Base-by-base conservation (phyloP, 2,888 invertebrate species). In the Calameuta filiformis region DNA sequence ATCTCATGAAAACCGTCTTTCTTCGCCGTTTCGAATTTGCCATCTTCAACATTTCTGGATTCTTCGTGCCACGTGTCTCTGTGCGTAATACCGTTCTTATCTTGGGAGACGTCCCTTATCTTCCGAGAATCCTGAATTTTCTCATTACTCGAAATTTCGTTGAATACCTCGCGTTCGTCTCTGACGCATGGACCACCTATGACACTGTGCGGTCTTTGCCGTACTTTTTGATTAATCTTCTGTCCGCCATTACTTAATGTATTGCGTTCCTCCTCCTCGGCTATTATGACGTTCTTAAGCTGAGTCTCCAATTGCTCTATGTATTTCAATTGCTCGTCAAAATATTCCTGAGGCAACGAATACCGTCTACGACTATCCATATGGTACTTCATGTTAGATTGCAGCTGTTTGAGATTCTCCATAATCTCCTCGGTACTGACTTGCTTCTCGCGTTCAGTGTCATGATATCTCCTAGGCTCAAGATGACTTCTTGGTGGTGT, bases 261-360 rank as follows among this genome's bases (percentile, higher is more conserved):
- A 68, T 79, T 84, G 23, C 76, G 80, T 74, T 90, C 88, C 35
- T 88, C 89, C 73, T 90, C 90, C 76, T 89, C 90, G 0, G 87
- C 87, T 4, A 87, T 30, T 23, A 90, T 85, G 0, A 88, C 90
- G 9, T 90, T 85, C 71, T 85, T 86, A 78, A 90, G 79, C 75
- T 89, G 88, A 76, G 86, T 83, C 74, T 91, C 90, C 79, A 90
- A 76, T 23, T 82, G 79, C 74, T 90, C 89, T 35, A 90, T 88
- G 81, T 89, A 89, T 69, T 84, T 82, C n/a, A 89, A 79, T 75
- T 90, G 90, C 35, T 83, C 82, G 4, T 87, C 85, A 56, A 88
- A 86, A 35, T 88, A 87, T 35, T 89, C 87, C 73, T 84, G 85
- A 0, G 90, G 87, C 73, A 88, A 73, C 0, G 89, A 87, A 40